Base-by-base conservation (phyloP, 2,888 invertebrate species). In the Toxonevra muliebris region DNA sequence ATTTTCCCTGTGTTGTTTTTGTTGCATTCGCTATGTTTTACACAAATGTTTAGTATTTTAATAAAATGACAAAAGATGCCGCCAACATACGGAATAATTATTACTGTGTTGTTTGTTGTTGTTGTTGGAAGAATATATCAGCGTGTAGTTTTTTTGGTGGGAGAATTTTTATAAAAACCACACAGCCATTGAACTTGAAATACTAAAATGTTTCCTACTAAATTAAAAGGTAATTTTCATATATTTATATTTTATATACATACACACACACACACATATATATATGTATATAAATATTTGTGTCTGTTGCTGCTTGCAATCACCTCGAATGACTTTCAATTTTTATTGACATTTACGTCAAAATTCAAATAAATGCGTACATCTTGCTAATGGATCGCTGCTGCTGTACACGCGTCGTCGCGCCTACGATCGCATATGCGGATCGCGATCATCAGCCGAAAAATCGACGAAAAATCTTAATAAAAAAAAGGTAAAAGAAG, bases 381-480 rank as follows among this genome's bases (percentile, higher is more conserved):
- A n/a, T n/a, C 9, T 40, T 5, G 17, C 61, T 61, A 61, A 61
- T 61, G 61, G 61, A 61, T 52, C 61, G 52, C 52, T 40, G 48
- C 45, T n/a, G n/a, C n/a, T n/a, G n/a, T n/a, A n/a, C n/a, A n/a
- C n/a, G n/a, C n/a, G n/a, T n/a, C n/a, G n/a, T n/a, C n/a, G n/a
- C n/a, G n/a, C n/a, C n/a, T n/a, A n/a, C n/a, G n/a, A n/a, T n/a
- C n/a, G n/a, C n/a, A n/a, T n/a, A n/a, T n/a, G n/a, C n/a, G n/a
- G n/a, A n/a, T n/a, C n/a, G n/a, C n/a, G n/a, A n/a, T n/a, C n/a
- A n/a, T n/a, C n/a, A n/a, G n/a, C n/a, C n/a, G n/a, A n/a, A n/a
- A n/a, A n/a, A n/a, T n/a, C n/a, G n/a, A n/a, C n/a, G n/a, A n/a
- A n/a, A n/a, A n/a, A n/a, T n/a, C n/a, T n/a, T n/a, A n/a, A n/a